These are phyloP conservation scores for Haplochromis vanheusdeni DNA, from an alignment of 2,113 vertebrate genomes.

Conservation along the genomic window DNA sequence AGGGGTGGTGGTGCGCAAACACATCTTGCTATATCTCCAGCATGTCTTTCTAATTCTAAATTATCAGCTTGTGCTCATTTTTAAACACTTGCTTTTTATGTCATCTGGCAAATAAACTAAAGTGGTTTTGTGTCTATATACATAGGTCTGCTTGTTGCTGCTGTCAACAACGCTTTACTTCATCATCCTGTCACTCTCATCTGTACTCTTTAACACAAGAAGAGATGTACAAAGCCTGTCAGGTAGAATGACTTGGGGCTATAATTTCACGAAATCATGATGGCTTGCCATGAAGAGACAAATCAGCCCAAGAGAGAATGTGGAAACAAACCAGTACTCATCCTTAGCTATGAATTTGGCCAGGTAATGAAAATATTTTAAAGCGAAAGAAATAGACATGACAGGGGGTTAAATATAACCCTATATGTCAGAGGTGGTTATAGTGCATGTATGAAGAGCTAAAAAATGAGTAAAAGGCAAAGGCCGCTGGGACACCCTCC, in stretches of 20 bases:
- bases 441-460: neutral
- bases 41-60: neutral
- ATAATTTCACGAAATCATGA: neutral
- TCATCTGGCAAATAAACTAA: neutral
- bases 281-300: slow-evolving; percentile 6
- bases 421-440: neutral
- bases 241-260: slow-evolving; percentile 20
- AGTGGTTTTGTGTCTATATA: neutral
- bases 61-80: neutral
- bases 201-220: neutral
- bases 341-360: neutral
- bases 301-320: neutral
- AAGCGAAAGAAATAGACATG: neutral
- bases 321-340: neutral
- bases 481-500: slow-evolving; percentile 1
- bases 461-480: neutral
- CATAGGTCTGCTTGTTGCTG: slow-evolving; percentile 5
- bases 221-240: slow-evolving; percentile 20
- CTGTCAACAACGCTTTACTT: neutral
- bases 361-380: neutral
- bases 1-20: neutral
- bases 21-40: neutral
- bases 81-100: neutral
- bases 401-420: neutral
- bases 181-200: neutral